Evolutionary conservation across 2,113 vertebrate genomes (phyloP), one percentile per base, ranked within the genome.

Genomic region (Plecotus auritus): DNA sequence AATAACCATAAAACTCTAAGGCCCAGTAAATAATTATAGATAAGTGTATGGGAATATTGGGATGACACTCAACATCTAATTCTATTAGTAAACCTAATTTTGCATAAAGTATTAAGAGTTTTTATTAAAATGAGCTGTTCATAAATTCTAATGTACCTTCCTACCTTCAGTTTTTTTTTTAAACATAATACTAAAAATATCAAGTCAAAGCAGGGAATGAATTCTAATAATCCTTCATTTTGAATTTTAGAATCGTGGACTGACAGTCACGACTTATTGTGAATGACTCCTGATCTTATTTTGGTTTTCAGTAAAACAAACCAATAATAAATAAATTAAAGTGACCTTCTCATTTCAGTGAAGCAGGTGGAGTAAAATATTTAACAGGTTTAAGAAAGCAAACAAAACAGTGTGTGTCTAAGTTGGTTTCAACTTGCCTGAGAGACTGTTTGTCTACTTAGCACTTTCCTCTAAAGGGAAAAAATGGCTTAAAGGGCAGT

Each of bases 271-370:
- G 40, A 42, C 47, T 96, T 96, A 94, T 59, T 96, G 73, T 12
- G 93, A 96, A 93, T 72, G 82, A 96, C 70, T 86, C 74, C 26
- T 80, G 80, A 77, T 92, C 59, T 93, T 86, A 73, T 92, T 97
- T 93, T 93, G 70, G 32, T 77, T 93, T 93, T 91, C 74, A 91
- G 56, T 47, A 95, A 96, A 86, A 85, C 45, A 97, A 97, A 77
- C 28, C 28, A 88, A 94, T 93, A 92, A 94, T 91, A 97, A 96
- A 96, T 93, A 95, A 96, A 96, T 94, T 88, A 97, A 96, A 96
- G 13, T 96, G 94, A 94, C 83, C 85, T 97, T 98, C 96, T 85
- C 54, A 67, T 95, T 96, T 94, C 95, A 85, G 45, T 66, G 78
- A 96, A 81, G 73, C 54, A 66, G 37, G 64, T 28, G 45, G 26